These are phyloP conservation scores for Phortica variegata DNA, from an alignment of 1,140 invertebrate species.

Conservation along the genomic window DNA sequence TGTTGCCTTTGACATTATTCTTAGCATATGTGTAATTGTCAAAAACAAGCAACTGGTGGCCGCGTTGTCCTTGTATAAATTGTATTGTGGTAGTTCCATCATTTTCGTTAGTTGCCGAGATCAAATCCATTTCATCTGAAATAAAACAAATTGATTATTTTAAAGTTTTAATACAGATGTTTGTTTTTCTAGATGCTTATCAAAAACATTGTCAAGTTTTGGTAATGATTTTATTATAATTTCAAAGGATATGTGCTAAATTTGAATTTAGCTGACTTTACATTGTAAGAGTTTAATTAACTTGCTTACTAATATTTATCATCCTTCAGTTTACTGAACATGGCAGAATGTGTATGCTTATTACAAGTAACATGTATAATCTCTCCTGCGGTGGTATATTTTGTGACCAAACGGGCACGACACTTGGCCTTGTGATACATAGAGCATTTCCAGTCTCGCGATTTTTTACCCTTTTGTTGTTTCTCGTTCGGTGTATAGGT, in stretches of 20 bases:
- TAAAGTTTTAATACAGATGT: background rate
- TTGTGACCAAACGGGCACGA: conserved; percentile 42
- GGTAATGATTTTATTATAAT: too few species aligned
- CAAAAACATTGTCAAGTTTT: conserved; percentile 2
- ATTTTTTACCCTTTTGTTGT: conserved; percentile 31
- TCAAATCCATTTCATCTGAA: too few species aligned
- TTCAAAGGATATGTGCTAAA: too few species aligned
- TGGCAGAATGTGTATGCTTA: conserved; percentile 32
- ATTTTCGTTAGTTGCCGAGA: too few species aligned
- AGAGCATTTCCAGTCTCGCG: conserved; percentile 53
- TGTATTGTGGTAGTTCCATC: too few species aligned
- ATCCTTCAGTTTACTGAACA: conserved; percentile 20
- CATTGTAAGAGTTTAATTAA: too few species aligned
- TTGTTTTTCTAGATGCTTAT: background rate
- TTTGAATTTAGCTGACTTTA: too few species aligned
- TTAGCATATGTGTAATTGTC: conserved; percentile 35
- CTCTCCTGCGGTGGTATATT: conserved; percentile 24
- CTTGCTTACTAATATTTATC: too few species aligned
- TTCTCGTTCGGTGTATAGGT: conserved; percentile 56
- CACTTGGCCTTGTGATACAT: conserved; percentile 56
- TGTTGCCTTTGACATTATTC: conserved; percentile 32
- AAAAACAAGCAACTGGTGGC: conserved; percentile 33
- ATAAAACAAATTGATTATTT: too few species aligned
- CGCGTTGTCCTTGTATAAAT: conserved; percentile 41
- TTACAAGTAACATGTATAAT: conserved; percentile 41